Percentiles rank a stretch among this genome's conserved stretches.
Conservation (phyloP, 2,888 invertebrate genomes). For the Eristalis tenax region DNA sequence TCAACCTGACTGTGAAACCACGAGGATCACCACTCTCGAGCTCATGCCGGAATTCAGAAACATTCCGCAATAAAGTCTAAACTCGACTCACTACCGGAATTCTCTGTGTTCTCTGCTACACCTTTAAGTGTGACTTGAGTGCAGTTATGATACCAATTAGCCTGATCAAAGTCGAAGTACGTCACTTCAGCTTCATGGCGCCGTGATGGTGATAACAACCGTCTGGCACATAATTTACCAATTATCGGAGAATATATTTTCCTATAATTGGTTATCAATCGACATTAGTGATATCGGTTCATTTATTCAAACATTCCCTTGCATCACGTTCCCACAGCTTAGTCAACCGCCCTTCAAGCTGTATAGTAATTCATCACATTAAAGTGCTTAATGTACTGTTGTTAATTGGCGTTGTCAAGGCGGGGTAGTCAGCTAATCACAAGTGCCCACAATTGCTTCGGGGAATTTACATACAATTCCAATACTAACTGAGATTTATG, state of each 20-base stretch:
- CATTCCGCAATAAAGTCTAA: too few relatives aligned
- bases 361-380: background rate
- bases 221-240: background rate
- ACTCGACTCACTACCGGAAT: too few relatives aligned
- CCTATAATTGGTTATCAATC: background rate
- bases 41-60: too few relatives aligned
- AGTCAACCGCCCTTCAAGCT: background rate
- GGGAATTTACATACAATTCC: too few relatives aligned
- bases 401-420: too few relatives aligned
- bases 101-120: background rate
- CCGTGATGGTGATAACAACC: background rate
- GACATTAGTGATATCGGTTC: background rate
- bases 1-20: too few relatives aligned
- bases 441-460: too few relatives aligned
- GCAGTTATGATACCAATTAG: background rate
- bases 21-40: too few relatives aligned
- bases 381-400: background rate
- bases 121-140: background rate
- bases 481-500: too few relatives aligned
- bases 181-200: background rate
- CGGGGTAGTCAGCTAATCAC: too few relatives aligned
- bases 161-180: background rate
- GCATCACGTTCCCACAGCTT: background rate
- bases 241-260: background rate
- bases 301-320: background rate